Conservation (phyloP, 2,888 invertebrate genomes). For the Meghimatium bilineatum region DNA sequence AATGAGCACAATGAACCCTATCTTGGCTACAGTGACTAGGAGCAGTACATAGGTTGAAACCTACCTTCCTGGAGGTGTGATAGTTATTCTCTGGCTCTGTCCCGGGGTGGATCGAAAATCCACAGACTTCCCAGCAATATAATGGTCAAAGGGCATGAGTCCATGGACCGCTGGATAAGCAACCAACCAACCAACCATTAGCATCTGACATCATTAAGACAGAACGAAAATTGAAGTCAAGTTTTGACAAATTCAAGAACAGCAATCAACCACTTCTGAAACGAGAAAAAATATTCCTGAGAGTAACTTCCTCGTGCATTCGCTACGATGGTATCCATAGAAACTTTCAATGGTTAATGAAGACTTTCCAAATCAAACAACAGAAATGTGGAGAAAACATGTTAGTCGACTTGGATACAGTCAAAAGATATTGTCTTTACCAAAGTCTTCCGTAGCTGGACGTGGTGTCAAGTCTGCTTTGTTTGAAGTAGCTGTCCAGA, state of each 20-base stretch:
- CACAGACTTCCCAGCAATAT: too few relatives aligned
- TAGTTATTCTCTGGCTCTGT: too few relatives aligned
- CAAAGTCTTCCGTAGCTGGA: not conserved
- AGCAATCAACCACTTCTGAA: constrained; percentile 33
- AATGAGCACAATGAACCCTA: too few relatives aligned
- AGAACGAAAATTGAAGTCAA: not conserved
- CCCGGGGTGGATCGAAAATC: too few relatives aligned
- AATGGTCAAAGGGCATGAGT: too few relatives aligned
- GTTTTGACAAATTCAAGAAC: constrained; percentile 21
- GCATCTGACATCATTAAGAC: not conserved
- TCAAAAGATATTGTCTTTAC: not conserved
- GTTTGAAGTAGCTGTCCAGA: constrained; percentile 38
- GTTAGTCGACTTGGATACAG: constrained; percentile 23
- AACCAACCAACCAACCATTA: not conserved
- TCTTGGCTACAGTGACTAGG: too few relatives aligned
- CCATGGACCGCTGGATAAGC: not conserved
- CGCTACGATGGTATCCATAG: constrained; percentile 64
- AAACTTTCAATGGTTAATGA: constrained; percentile 53
- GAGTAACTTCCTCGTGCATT: constrained; percentile 56
- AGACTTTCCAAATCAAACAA: not conserved
- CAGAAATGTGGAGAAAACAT: not conserved
- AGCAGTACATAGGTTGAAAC: too few relatives aligned
- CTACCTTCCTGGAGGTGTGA: too few relatives aligned
- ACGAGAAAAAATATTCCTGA: constrained; percentile 60
- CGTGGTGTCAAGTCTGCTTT: not conserved